Percentiles rank a stretch among this genome's conserved stretches.
phyloP scores from a whole-genome alignment of 1,140 invertebrate species.

The Drosophila santomea region DNA sequence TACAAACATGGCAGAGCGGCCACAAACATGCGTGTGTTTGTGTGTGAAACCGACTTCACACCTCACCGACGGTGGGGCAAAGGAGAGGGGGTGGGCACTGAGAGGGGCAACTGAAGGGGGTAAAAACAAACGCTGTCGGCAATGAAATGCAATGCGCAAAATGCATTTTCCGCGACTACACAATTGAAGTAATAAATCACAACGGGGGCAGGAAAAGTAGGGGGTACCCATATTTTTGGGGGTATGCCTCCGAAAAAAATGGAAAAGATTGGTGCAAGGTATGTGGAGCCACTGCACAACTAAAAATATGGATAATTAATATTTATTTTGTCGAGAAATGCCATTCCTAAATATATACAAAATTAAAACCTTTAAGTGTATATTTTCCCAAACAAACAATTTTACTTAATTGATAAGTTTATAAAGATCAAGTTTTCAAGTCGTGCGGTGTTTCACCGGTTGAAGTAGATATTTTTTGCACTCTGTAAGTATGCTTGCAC shows the following conservation, averaged over 20 bases:
- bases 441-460: not conserved
- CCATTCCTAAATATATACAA: too few species aligned
- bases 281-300: conserved; percentile 25
- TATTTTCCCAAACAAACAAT: too few species aligned
- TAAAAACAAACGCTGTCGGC: conserved; percentile 72
- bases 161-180: conserved; percentile 81
- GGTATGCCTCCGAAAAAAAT: conserved; percentile 12
- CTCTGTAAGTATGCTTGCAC: conserved; percentile 7
- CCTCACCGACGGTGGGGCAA: conserved; percentile 42
- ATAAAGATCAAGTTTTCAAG: too few species aligned
- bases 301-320: not conserved
- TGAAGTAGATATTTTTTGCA: not conserved
- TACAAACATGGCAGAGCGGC: conserved; percentile 17
- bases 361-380: too few species aligned
- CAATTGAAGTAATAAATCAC: conserved; percentile 83
- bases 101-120: not conserved
- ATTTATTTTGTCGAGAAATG: not conserved
- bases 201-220: conserved; percentile 5
- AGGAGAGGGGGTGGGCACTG: not conserved
- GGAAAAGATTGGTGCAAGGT: conserved; percentile 43
- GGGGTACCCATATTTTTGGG: conserved; percentile 44
- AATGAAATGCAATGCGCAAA: conserved; percentile 82
- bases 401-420: too few species aligned
- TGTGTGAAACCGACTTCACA: conserved; percentile 71
- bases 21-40: conserved; percentile 64